Evolutionary conservation across 1,140 invertebrate genomes (phyloP), one percentile per base, ranked within the genome.

Genomic region (Drosophila sproati): DNA sequence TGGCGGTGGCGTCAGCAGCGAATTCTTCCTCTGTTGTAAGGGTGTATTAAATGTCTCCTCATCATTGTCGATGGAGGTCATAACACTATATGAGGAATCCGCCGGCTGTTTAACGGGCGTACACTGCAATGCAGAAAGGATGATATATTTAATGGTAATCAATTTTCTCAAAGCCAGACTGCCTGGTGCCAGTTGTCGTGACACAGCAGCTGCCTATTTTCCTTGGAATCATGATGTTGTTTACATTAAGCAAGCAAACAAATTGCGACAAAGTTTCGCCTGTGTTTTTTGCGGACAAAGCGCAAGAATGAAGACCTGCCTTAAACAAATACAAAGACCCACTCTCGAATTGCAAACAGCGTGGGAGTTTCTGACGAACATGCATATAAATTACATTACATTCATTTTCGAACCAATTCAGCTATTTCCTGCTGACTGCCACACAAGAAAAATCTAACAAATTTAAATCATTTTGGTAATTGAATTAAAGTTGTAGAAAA

Each of bases 101-200:
- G 89, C 89, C 12, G 73, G 87, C 57, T 92, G 91, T 60, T 92
- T 92, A 35, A 85, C 87, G 56, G 91, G 91, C 34, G 91, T 92
- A 41, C 89, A 92, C 91, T 92, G 67, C 4, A 77, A 41, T 4
- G 5, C 47, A 29, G 45, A 28, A 32, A 7, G 20, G 39, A 37
- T 37, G 10, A 32, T 20, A 20, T 35, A 35, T 32, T 6, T 45
- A 60, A 39, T 45, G 56, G 47, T 34, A 41, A 54, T 45, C n/a
- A 63, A 71, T 52, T 20, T 35, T 31, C 10, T 10, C 3, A 61
- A 48, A 56, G 29, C 45, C 70, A 87, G 83, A 87, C 83, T 88
- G 83, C 83, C 45, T 80, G 83, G 83, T 75, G 80, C 80, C 80
- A 56, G 50, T 35, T 41, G 20, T 20, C 20, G 31, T 45, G 72